Evolutionary conservation across 2,797 vertebrate genomes (phyloP), one percentile per base, ranked within the genome.

Genomic region (Gadopsis bispinosus): DNA sequence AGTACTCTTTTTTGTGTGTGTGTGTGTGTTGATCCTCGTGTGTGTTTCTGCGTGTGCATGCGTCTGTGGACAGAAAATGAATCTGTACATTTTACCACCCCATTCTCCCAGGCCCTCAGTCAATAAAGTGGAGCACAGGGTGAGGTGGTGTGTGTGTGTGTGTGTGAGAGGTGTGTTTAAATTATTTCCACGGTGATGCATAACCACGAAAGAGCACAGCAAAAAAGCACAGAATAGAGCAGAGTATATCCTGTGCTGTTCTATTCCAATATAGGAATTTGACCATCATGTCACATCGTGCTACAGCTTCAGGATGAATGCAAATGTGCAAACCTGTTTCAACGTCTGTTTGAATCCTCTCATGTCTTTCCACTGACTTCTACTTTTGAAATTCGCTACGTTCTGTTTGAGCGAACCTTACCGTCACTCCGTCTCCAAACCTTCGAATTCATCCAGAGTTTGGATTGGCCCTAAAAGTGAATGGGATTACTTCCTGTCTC

Each of bases 21-120:
- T 61, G 54, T 59, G 63, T 64, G 47, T 75, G 39, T 53, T 83
- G 35, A 8, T 37, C 35, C 35, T n/a, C 77, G 35, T 73, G 43
- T 77, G 4, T 43, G 43, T 43, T 43, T 43, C 39, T 48, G 3
- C 13, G 9, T 55, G 63, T 43, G 77, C 20, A 3, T 62, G 26
- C 19, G 7, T 77, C 64, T 69, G 7, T 61, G n/a, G 60, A 48
- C 41, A 77, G 81, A 87, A 88, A 91, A 90, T 88, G 50, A 91
- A 92, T 90, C 78, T 72, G 76, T 80, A 86, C 81, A 80, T 87
- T 81, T 85, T 80, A 84, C 69, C 59, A 53, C 70, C 80, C 45
- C 83, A 64, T 87, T 84, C 73, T 91, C 85, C 35, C n/a, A 33
- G 70, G 90, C 80, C 72, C 73, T 86, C 56, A 66, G 81, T 86